Evolutionary conservation across 1,140 invertebrate species (phyloP).

Genomic region (Eulimnadia texana): DNA sequence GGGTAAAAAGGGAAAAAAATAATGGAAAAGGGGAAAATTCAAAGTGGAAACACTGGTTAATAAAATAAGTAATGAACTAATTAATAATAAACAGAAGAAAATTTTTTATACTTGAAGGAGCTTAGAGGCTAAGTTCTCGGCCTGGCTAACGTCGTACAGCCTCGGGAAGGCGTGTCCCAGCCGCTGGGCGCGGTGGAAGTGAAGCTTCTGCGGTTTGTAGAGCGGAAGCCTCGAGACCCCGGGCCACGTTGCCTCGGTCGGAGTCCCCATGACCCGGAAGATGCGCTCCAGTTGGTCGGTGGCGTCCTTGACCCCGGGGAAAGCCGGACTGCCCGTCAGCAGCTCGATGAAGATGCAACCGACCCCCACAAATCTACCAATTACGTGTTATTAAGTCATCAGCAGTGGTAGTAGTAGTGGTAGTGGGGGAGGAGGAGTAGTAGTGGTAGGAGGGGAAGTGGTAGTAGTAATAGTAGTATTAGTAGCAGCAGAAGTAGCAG

Average conservation of each 20-base stretch:
- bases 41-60: too few relatives aligned
- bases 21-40: too few relatives aligned
- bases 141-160: slow-evolving; percentile 68
- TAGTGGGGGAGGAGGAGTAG: too few relatives aligned
- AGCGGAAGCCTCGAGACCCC: slow-evolving; percentile 73
- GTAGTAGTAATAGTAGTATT: too few relatives aligned
- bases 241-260: slow-evolving; percentile 77
- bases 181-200: slow-evolving; percentile 56
- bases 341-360: slow-evolving; percentile 97
- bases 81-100: too few relatives aligned
- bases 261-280: slow-evolving; percentile 81
- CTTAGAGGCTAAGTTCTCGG: slow-evolving; percentile 68
- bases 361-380: slow-evolving; percentile 85
- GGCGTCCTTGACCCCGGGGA: slow-evolving; percentile 86
- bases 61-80: too few relatives aligned
- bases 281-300: slow-evolving; percentile 94
- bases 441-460: too few relatives aligned
- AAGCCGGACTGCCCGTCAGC: slow-evolving; percentile 85
- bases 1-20: too few relatives aligned
- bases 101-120: slow-evolving; percentile 50
- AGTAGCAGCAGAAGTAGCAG: too few relatives aligned
- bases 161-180: slow-evolving; percentile 75
- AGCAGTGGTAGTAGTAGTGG: too few relatives aligned
- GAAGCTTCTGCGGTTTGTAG: slow-evolving; percentile 66
- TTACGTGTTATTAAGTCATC: too few relatives aligned